These are phyloP conservation scores for Druon quercuslanigerum DNA, from an alignment of 1,140 invertebrate genomes.

Conservation along the genomic window DNA sequence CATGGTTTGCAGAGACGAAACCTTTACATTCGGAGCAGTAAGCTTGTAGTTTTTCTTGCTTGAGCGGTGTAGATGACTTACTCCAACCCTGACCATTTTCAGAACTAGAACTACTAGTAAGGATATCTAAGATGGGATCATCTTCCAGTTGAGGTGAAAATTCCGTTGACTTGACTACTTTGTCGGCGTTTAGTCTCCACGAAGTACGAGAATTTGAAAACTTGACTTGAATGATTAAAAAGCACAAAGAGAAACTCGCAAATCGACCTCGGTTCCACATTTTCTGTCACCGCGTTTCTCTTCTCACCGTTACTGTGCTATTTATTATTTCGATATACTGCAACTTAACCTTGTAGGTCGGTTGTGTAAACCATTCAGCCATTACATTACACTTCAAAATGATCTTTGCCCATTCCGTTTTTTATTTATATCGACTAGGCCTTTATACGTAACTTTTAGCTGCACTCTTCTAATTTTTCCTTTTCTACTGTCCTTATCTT, in stretches of 20 bases:
- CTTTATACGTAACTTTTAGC: too few relatives aligned
- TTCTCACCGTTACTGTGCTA: too few relatives aligned
- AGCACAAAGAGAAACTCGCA: conserved; percentile 64
- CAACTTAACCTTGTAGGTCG: too few relatives aligned
- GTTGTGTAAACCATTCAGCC: too few relatives aligned
- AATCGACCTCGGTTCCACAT: conserved; percentile 60
- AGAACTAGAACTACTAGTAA: conserved; percentile 59
- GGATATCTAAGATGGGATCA: conserved; percentile 69
- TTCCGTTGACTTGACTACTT: conserved; percentile 67
- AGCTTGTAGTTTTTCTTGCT: conserved; percentile 64
- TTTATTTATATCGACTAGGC: too few relatives aligned
- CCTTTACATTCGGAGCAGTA: conserved; percentile 68
- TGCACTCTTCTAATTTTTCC: too few relatives aligned
- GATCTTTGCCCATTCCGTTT: too few relatives aligned
- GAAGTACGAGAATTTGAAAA: conserved; percentile 70
- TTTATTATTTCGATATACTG: too few relatives aligned
- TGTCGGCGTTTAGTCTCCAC: conserved; percentile 69
- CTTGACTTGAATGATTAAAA: conserved; percentile 68
- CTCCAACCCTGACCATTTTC: conserved; percentile 68
- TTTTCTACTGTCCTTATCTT: too few relatives aligned
- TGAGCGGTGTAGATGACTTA: conserved; percentile 60
- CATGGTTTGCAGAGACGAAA: conserved; percentile 58
- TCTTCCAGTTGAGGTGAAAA: conserved; percentile 58
- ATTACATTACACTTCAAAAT: too few relatives aligned
- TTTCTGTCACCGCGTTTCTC: not conserved